Conservation (phyloP, 2,888 invertebrate genomes). For the Chaitophorus viminalis region DNA sequence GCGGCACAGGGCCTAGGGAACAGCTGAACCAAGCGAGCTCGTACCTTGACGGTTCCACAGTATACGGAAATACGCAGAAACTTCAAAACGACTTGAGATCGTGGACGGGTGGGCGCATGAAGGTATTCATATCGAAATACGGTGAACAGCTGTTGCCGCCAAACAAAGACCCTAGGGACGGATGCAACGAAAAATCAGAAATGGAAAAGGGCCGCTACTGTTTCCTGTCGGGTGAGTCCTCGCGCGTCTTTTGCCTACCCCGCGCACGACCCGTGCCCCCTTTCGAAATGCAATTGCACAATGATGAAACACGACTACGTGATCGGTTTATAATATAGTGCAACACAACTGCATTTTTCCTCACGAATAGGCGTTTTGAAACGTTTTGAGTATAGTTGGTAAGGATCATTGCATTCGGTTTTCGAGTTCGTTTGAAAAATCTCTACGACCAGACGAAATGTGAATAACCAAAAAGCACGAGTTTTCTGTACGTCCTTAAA, state of each 20-base stretch:
- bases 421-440: too few relatives aligned
- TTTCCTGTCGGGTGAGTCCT: constrained; percentile 75
- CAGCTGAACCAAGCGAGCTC: constrained; percentile 82
- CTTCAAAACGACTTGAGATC: constrained; percentile 68
- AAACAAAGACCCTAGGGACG: constrained; percentile 77
- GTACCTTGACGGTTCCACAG: constrained; percentile 84
- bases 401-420: too few relatives aligned
- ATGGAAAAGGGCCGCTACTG: constrained; percentile 80
- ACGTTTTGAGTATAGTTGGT: too few relatives aligned
- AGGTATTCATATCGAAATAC: constrained; percentile 74
- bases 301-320: too few relatives aligned
- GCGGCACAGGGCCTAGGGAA: constrained; percentile 77
- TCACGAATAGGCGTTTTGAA: too few relatives aligned
- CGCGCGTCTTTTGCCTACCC: not conserved
- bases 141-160: constrained; percentile 69
- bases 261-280: too few relatives aligned
- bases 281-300: too few relatives aligned
- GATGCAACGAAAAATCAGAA: constrained; percentile 80
- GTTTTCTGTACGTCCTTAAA: too few relatives aligned
- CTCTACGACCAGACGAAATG: too few relatives aligned
- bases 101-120: constrained; percentile 72
- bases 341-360: too few relatives aligned
- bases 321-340: too few relatives aligned
- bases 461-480: too few relatives aligned
- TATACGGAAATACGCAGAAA: constrained; percentile 77